Conservation (phyloP, 2,888 invertebrate species). For the Caradrina kadenii region DNA sequence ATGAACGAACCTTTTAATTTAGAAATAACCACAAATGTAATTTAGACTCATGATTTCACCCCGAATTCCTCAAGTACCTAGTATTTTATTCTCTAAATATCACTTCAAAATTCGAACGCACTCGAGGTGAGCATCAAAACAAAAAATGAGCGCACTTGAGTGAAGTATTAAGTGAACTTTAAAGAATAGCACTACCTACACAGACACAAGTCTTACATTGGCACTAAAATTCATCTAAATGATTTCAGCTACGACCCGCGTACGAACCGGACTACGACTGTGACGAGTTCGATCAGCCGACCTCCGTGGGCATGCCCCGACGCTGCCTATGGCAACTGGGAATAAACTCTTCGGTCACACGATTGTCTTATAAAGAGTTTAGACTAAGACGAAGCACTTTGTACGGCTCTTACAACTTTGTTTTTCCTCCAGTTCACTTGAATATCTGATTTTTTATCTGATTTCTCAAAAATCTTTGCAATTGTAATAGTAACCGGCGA, state of each 20-base stretch:
- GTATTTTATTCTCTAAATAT: no score
- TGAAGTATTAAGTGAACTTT: no score
- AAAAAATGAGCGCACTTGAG: no score
- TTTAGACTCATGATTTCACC: no score
- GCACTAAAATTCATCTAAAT: conserved; percentile 1
- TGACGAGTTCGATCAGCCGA: conserved; percentile 73
- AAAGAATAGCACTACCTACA: not conserved
- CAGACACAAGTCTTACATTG: not conserved
- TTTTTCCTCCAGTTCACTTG: not conserved
- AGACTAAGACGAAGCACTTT: conserved; percentile 12
- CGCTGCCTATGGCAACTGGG: conserved; percentile 78
- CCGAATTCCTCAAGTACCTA: no score
- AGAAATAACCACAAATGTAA: no score
- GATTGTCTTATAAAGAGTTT: conserved; percentile 9
- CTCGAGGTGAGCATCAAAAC: no score
- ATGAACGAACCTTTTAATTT: no score
- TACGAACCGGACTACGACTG: conserved; percentile 73
- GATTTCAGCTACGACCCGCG: conserved; percentile 81
- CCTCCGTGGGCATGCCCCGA: conserved; percentile 88
- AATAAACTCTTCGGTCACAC: conserved; percentile 67
- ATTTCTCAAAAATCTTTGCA: conserved; percentile 18
- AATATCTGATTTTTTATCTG: not conserved
- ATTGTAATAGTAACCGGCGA: conserved; percentile 15
- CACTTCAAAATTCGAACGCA: no score
- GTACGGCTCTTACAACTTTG: not conserved